phyloP scores from a whole-genome alignment of 2,797 vertebrate species.

The Apogon hyalosoma region DNA sequence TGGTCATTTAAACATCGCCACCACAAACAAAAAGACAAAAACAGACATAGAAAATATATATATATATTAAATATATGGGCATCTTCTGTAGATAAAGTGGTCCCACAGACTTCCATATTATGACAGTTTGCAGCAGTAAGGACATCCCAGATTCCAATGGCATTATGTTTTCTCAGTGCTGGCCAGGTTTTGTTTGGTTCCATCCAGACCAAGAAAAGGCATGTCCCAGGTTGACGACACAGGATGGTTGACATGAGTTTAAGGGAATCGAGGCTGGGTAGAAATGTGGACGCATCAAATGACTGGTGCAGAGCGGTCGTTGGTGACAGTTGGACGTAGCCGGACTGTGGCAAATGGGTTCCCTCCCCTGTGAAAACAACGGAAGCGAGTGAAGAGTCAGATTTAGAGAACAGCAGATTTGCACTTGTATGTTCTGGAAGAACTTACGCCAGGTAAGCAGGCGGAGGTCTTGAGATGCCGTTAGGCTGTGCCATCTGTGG shows the following conservation, averaged over 20 bases:
- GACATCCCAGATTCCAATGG: constrained; percentile 50
- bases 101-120: constrained; percentile 39
- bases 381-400: constrained; percentile 3
- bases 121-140: constrained; percentile 45
- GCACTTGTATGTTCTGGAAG: not conserved
- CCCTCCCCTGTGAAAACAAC: constrained; percentile 86
- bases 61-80: constrained; percentile 60
- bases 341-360: constrained; percentile 96
- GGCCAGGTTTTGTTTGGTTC: constrained; percentile 10
- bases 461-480: constrained; percentile 86
- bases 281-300: constrained; percentile 77
- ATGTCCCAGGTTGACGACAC: constrained; percentile 11
- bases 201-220: constrained; percentile 23
- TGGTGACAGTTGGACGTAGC: constrained; percentile 94
- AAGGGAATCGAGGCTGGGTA: not conserved
- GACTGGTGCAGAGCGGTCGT: constrained; percentile 92
- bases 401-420: not conserved
- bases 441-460: constrained; percentile 91
- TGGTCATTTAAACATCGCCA: constrained; percentile 50
- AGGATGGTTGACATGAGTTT: constrained; percentile 3
- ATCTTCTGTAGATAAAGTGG: constrained; percentile 61
- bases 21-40: constrained; percentile 60
- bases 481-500: constrained; percentile 88
- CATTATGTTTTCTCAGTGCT: constrained; percentile 34
- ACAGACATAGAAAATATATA: constrained; percentile 40